Percentiles rank a stretch among this genome's conserved stretches.
phyloP scores from a whole-genome alignment of 2,797 vertebrate species.

The Syndactyla subalaris region DNA sequence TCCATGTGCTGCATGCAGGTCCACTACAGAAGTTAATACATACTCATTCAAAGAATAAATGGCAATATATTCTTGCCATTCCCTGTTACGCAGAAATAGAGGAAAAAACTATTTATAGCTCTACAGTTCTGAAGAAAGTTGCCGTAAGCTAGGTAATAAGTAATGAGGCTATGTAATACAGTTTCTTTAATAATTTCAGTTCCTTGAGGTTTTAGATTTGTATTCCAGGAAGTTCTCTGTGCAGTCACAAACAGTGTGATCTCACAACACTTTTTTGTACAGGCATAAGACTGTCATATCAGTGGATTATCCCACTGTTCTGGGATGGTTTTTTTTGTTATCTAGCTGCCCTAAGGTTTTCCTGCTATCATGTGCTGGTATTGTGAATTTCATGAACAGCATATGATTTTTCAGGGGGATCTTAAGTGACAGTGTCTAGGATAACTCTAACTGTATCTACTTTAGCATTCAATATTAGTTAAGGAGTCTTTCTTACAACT shows the following conservation, averaged over 20 bases:
- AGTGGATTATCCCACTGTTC: neutral
- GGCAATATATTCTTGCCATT: neutral
- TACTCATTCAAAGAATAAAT: neutral
- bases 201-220: neutral
- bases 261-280: neutral
- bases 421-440: neutral
- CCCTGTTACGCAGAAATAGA: neutral
- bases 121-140: neutral
- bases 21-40: neutral
- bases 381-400: neutral
- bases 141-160: no score
- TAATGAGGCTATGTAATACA: neutral
- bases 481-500: neutral
- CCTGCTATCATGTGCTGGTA: neutral
- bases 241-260: neutral
- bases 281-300: neutral
- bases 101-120: neutral
- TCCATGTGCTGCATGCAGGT: neutral
- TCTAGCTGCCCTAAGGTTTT: neutral
- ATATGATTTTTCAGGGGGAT: neutral
- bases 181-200: neutral
- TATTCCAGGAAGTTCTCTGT: neutral
- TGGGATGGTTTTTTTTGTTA: accelerated
- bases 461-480: neutral
- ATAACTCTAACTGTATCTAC: neutral